Evolutionary conservation across 2,888 invertebrate genomes (phyloP).

Genomic region (Girardia tigrina): DNA sequence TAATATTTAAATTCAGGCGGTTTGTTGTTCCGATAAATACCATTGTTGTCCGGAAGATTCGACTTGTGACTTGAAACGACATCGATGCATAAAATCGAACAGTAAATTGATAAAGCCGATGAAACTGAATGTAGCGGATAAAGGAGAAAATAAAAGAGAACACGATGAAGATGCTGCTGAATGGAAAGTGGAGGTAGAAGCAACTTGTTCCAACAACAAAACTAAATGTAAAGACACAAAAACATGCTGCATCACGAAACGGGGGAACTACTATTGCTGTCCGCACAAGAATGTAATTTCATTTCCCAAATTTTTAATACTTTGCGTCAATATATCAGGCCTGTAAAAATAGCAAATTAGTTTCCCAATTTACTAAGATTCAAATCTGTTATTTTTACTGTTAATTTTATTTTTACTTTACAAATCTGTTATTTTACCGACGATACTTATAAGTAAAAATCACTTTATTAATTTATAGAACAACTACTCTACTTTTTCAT

Average conservation of each 20-base stretch:
- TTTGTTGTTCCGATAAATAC: slow-evolving; percentile 2
- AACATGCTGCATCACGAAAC: neutral
- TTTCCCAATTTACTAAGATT: no score
- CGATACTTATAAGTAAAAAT: no score
- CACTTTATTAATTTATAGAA: no score
- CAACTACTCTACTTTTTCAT: no score
- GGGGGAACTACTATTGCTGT: neutral
- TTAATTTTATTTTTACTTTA: no score
- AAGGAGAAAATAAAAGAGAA: neutral
- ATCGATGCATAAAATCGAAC: neutral
- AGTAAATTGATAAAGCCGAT: neutral
- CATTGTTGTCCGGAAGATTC: slow-evolving; percentile 1
- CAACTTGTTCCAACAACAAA: neutral
- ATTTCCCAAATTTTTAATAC: no score
- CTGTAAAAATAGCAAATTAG: no score
- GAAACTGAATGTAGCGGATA: neutral
- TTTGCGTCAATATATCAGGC: no score
- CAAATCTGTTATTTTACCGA: no score
- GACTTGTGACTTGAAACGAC: slow-evolving; percentile 1
- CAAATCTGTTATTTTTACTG: no score
- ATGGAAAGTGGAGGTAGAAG: neutral
- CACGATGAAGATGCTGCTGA: neutral
- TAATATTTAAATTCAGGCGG: neutral
- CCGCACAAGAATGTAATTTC: neutral
- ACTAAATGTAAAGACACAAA: neutral